A percentile compares a stretch with the other conserved stretches of the same genome.
Conservation (phyloP, 2,888 invertebrate species). For the Drosophila nr. perissopoda region DNA sequence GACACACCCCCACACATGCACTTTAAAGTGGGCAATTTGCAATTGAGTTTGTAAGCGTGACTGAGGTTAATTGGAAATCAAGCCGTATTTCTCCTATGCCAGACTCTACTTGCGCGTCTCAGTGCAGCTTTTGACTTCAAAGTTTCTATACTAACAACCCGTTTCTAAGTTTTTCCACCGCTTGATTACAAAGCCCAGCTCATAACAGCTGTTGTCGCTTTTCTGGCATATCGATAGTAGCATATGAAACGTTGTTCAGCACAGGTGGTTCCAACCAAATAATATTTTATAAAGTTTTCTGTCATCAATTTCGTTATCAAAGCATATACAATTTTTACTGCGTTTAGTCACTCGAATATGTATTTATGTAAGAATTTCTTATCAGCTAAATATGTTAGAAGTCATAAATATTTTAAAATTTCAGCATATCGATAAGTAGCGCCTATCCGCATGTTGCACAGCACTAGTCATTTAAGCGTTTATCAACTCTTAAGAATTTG, state of each 20-base stretch:
- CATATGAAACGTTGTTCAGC: conserved; percentile 29
- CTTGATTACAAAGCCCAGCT: conserved; percentile 64
- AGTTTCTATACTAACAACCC: conserved; percentile 68
- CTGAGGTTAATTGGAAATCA: conserved; percentile 10
- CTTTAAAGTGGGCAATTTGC: conserved; percentile 24
- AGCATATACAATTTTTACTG: neutral
- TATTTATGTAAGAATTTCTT: neutral
- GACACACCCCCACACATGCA: conserved; percentile 49
- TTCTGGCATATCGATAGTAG: conserved; percentile 47
- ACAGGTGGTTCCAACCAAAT: conserved; percentile 14
- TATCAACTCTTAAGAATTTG: conserved; percentile 63
- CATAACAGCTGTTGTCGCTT: conserved; percentile 58
- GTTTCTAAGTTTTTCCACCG: conserved; percentile 59
- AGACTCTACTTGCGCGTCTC: conserved; percentile 23
- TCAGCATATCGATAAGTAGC: conserved; percentile 41
- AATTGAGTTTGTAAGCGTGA: conserved; percentile 2
- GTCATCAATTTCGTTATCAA: neutral
- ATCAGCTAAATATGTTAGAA: neutral
- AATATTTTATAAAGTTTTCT: neutral
- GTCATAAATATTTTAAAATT: conserved; percentile 21
- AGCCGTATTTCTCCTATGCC: conserved; percentile 14
- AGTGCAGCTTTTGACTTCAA: conserved; percentile 29
- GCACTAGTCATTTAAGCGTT: conserved; percentile 51
- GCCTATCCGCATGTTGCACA: conserved; percentile 46
- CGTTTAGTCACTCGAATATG: neutral